These are phyloP conservation scores for Cygnus buccinator DNA, from an alignment of 2,113 vertebrate genomes.

Conservation along the genomic window DNA sequence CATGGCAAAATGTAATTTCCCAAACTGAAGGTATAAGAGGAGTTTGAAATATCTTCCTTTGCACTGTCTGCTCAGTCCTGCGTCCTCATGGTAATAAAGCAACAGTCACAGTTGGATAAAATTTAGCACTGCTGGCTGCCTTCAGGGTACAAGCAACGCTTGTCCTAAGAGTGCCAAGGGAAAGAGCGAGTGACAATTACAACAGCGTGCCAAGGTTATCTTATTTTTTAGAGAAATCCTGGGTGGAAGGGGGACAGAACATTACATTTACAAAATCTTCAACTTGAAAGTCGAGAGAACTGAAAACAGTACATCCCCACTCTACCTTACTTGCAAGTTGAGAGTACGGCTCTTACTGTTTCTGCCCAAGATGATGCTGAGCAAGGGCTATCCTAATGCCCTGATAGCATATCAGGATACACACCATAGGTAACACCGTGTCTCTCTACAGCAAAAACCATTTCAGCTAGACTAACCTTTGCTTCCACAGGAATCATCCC, in stretches of 20 bases:
- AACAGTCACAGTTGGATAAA: conserved; percentile 22
- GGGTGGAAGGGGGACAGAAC: neutral
- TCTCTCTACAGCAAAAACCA: neutral
- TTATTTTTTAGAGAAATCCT: neutral
- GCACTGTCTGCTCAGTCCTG: conserved; percentile 4
- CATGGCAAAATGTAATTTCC: conserved; percentile 73
- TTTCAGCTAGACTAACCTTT: neutral
- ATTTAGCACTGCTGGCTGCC: conserved; percentile 56
- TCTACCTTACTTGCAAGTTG: accelerated
- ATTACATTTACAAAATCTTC: neutral
- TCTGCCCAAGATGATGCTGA: neutral
- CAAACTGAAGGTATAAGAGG: conserved; percentile 55
- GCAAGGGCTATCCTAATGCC: neutral
- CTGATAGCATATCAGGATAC: accelerated
- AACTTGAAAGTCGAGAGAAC: neutral
- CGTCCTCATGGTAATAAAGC: conserved; percentile 14
- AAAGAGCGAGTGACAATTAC: conserved; percentile 8
- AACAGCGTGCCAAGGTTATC: conserved; percentile 50
- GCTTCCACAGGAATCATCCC: neutral
- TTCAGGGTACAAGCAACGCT: conserved; percentile 31
- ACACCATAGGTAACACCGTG: accelerated
- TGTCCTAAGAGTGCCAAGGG: conserved; percentile 10
- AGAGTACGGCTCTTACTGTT: accelerated
- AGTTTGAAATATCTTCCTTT: conserved; percentile 65
- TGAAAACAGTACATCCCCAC: neutral